Conservation (phyloP, 2,797 vertebrate species). For the Phoxinus dragarum region DNA sequence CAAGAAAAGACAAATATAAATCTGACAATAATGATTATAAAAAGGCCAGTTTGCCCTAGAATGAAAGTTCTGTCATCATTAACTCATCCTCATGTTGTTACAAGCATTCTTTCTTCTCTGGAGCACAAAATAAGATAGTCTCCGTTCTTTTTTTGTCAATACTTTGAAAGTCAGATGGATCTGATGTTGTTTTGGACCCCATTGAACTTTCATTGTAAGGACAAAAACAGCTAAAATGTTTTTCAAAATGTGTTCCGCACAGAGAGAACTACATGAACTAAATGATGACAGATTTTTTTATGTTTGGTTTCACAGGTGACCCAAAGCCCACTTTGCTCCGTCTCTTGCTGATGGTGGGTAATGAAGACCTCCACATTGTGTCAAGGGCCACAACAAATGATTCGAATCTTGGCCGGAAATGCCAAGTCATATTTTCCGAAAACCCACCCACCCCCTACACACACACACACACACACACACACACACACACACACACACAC, state of each 20-base stretch:
- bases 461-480: conserved; percentile 73
- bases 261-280: neutral
- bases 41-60: too few species aligned
- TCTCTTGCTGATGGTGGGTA: neutral
- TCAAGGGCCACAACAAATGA: conserved; percentile 63
- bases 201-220: neutral
- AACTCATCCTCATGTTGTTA: neutral
- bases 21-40: neutral
- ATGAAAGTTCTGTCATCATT: neutral
- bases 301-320: conserved; percentile 67
- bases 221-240: neutral
- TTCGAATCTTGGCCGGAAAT: conserved; percentile 77
- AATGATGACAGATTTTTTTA: neutral
- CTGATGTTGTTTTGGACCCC: neutral
- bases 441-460: conserved; percentile 71
- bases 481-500: conserved; percentile 54
- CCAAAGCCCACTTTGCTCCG: conserved; percentile 61
- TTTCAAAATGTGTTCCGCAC: neutral
- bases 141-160: neutral
- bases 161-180: neutral
- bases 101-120: neutral
- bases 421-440: conserved; percentile 85
- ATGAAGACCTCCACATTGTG: conserved; percentile 58
- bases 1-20: neutral
- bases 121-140: neutral